Base-by-base conservation (phyloP, 2,113 vertebrate species). In the Melanostigma gelatinosum region DNA sequence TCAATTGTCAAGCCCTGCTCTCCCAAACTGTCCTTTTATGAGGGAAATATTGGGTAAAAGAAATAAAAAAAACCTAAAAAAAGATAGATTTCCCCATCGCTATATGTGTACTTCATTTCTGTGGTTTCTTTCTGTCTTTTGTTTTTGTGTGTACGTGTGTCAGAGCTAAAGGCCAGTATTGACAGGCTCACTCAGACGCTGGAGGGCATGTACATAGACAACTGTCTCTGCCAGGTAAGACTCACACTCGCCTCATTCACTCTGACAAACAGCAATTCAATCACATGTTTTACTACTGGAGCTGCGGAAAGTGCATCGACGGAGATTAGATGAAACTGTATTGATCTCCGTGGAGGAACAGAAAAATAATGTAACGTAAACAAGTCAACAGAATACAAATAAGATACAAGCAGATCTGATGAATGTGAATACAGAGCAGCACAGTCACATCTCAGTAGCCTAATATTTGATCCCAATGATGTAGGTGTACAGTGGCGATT, bases 141-240 rank as follows among this genome's bases (percentile, higher is more conserved):
- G 1, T 63, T 40, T 16, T 64, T 83, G 22, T 83, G 76, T 79
- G 24, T 90, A 77, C 91, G 70, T 89, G 20, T 70, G 1, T 79
- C 92, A 99, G 98, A 97, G 86, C 93, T 99, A 72, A 97, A 97
- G 91, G 94, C 94, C 75, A 97, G 93, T 76, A 96, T 98, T 62
- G 90, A 94, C 70, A 90, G 88, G 79, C 92, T 95, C 75, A 93
- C 64, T 52, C 94, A 96, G 57, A 91, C 91, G 69, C 92, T 98
- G 0, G 96, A 98, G 77, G 93, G 94, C 79, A 97, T 99, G 91
- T 99, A 97, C 92, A 91, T 93, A 27, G 97, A 98, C 88, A 96
- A 96, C 87, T 94, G 92, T 44, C 95, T 99, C 76, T 95, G 94
- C 55, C 97, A 99, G 97, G 98, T 99, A 86, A 92, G 70, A 64